Conservation (phyloP, 2,113 vertebrate species). For the Piaya cayana region DNA sequence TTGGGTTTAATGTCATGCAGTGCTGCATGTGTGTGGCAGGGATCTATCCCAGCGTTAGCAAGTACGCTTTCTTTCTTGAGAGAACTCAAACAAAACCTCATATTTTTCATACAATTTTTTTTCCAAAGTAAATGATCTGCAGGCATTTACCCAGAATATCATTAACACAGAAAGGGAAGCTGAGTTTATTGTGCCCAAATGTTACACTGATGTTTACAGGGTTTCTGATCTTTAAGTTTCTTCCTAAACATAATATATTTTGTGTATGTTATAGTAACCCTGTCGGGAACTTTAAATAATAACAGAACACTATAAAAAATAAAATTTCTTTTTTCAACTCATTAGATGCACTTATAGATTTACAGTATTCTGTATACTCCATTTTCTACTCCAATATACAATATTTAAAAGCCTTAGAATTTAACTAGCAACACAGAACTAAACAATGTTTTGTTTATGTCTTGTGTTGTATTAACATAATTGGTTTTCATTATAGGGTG, state of each 20-base stretch:
- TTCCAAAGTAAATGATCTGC: constrained; percentile 52
- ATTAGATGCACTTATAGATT: constrained; percentile 68
- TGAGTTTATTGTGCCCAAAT: constrained; percentile 50
- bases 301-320: constrained; percentile 64
- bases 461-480: constrained; percentile 19
- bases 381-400: constrained; percentile 54
- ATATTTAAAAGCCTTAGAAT: constrained; percentile 36
- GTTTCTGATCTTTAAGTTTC: constrained; percentile 51
- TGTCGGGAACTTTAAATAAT: constrained; percentile 54
- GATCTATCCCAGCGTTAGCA: background rate
- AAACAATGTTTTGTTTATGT: constrained; percentile 56
- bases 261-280: constrained; percentile 27
- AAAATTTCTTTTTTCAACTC: constrained; percentile 47
- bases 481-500: constrained; percentile 34
- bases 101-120: background rate
- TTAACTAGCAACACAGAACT: constrained; percentile 32
- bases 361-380: constrained; percentile 46
- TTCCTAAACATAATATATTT: constrained; percentile 41
- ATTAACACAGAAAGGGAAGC: constrained; percentile 38
- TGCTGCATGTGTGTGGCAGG: accelerated
- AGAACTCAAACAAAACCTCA: background rate
- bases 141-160: constrained; percentile 26
- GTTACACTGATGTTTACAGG: constrained; percentile 53
- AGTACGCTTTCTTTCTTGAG: background rate
- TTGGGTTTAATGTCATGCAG: accelerated